Conservation (phyloP, 2,797 vertebrate species). For the Arnoldichthys spilopterus region DNA sequence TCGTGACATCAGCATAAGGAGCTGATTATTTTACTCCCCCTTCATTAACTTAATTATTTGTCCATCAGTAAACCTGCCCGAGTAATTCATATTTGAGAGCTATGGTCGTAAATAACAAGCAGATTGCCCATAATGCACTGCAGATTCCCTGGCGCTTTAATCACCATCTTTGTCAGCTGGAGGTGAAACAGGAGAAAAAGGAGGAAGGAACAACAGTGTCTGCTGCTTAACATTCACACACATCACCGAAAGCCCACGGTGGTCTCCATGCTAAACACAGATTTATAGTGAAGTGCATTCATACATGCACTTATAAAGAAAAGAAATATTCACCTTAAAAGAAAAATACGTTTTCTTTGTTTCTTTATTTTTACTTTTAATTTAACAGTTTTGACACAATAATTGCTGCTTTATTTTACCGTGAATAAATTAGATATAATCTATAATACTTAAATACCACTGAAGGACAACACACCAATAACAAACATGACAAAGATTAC, state of each 20-base stretch:
- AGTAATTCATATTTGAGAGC: slow-evolving; percentile 71
- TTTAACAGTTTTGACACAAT: slow-evolving; percentile 37
- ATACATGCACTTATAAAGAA: background rate
- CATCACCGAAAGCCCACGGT: slow-evolving; percentile 16
- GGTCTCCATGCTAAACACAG: slow-evolving; percentile 23
- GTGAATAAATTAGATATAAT: slow-evolving; percentile 79
- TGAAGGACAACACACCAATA: slow-evolving; percentile 61
- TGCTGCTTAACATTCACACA: slow-evolving; percentile 43
- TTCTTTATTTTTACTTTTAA: slow-evolving; percentile 56
- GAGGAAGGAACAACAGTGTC: slow-evolving; percentile 21
- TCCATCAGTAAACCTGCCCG: slow-evolving; percentile 68
- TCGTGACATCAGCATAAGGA: slow-evolving; percentile 65
- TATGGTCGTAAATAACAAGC: slow-evolving; percentile 58
- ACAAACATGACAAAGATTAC: slow-evolving; percentile 53
- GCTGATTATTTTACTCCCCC: slow-evolving; percentile 63
- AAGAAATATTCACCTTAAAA: background rate
- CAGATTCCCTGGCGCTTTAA: slow-evolving; percentile 54
- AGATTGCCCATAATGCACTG: slow-evolving; percentile 50
- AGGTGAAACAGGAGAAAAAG: slow-evolving; percentile 52
- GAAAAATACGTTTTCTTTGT: background rate
- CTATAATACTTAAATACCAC: slow-evolving; percentile 73
- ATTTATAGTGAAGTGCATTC: slow-evolving; percentile 2
- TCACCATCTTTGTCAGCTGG: slow-evolving; percentile 56
- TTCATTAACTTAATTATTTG: slow-evolving; percentile 73
- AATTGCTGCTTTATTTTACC: slow-evolving; percentile 33